Evolutionary conservation across 2,888 invertebrate species (phyloP), one percentile per base, ranked within the genome.

Genomic region (Philhelius pedissequus): DNA sequence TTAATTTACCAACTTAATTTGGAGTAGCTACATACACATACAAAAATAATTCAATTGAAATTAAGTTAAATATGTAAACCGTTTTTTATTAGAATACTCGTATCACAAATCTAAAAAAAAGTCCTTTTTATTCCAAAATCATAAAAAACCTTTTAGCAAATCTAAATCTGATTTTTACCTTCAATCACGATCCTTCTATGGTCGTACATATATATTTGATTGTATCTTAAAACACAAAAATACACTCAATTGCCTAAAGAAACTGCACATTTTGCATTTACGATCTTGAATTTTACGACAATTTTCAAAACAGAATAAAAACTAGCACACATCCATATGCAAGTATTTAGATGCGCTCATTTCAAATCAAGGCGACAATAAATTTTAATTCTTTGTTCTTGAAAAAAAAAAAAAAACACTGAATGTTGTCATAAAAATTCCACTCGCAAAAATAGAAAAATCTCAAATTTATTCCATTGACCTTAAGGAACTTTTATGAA

Each of bases 121-220:
- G 1, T 22, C 2, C 22, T 2, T 48, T 48, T 48, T 22, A 22
- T 48, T 48, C 3, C 48, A 22, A 27, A 43, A 11, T 43, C 27
- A 62, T 62, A 62, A 62, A 62, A 62, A 62, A 30, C 62, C 62
- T 62, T 62, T 62, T 62, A 62, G 27, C 62, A 40, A 43, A 62
- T 43, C 22, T 38, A 56, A 56, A 20, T 9, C 22, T n/a, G n/a
- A n/a, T n/a, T n/a, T n/a, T n/a, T n/a, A n/a, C n/a, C n/a, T n/a
- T n/a, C n/a, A n/a, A 25, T 43, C 43, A 62, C 15, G 18, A 43
- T 62, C 13, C 27, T 27, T 38, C 7, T 18, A 43, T 13, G 18
- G 1, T 43, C 7, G 18, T 25, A 9, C 2, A 18, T 20, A 11
- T 20, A 11, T 5, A 9, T 60, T 40, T 60, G 8, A 62, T 18